Base-by-base conservation (phyloP, 2,797 vertebrate genomes). In the Halcyon chelicuti region DNA sequence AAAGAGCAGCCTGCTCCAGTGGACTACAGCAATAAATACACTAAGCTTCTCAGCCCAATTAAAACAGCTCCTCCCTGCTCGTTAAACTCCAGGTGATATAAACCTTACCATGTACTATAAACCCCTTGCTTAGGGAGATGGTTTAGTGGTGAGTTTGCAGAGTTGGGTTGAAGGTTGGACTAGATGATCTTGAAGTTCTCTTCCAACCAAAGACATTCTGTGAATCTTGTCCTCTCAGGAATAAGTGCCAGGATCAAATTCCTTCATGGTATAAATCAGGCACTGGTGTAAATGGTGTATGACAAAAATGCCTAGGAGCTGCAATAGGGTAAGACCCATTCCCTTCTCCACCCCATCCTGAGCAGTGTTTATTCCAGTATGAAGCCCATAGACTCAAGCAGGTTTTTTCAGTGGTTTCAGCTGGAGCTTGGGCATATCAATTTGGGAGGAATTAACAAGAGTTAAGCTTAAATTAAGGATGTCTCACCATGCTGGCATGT, bases 1-100 rank as follows among this genome's bases (percentile, higher is more conserved):
- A 19, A 4, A 20, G 1, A 20, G 1, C 0, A 60, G 2, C 19
- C 29, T 54, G 12, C 31, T 29, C 2, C 58, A 46, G 4, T 8
- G 0, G 1, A 25, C 33, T 55, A 26, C 26, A 46, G 5, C 4
- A 67, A 40, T 3, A 52, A 57, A 46, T 5, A 1, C 22, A 8
- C 5, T 5, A 5, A 63, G 5, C 33, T 63, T 44, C 58, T 21
- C 40, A 31, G 20, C 8, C 52, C 5, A 19, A 6, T 44, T 22
- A 60, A 26, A 29, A 49, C 20, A 33, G 20, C 3, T 65, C 21
- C 49, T 37, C 35, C 46, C 39, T 40, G 2, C 35, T 54, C 12
- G 17, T 71, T 12, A 75, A 70, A 40, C 10, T 23, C 70, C 65
- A 40, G 65, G 47, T 81, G 28, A 4, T 7, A 31, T 8, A 17